A percentile compares a stretch with the other conserved stretches of the same genome.
phyloP scores from a whole-genome alignment of 2,113 vertebrate species.

The Pygoscelis antarcticus region DNA sequence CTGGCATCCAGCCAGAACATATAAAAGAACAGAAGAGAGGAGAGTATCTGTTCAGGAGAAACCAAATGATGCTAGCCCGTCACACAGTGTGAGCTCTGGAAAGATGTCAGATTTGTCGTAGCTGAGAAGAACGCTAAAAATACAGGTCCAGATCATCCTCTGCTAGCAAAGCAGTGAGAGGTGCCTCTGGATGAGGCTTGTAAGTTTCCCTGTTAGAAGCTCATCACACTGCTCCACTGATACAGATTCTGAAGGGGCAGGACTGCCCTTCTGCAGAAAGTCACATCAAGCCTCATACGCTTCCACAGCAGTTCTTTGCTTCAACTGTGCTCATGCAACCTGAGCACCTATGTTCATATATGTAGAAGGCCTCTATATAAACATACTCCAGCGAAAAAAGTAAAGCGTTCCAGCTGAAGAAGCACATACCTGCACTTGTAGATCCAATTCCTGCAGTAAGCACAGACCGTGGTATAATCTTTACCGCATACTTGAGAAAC shows the following conservation, averaged over 20 bases:
- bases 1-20: not conserved
- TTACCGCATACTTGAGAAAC: conserved; percentile 96
- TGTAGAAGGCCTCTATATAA: not conserved
- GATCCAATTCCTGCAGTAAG: conserved; percentile 96
- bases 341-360: not conserved
- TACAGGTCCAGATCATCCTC: not conserved
- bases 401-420: not conserved
- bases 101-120: not conserved
- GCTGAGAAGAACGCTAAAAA: conserved; percentile 4
- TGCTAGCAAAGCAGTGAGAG: not conserved
- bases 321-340: not conserved
- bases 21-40: not conserved
- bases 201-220: not conserved
- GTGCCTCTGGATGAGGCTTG: not conserved
- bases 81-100: not conserved
- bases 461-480: conserved; percentile 91
- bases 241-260: not conserved
- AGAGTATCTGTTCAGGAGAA: not conserved
- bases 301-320: not conserved
- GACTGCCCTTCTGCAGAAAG: not conserved
- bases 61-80: not conserved
- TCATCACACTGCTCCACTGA: not conserved
- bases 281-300: not conserved
- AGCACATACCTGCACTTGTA: conserved; percentile 89
- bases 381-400: not conserved